phyloP scores from a whole-genome alignment of 2,113 vertebrate genomes.

The Nesogale talazaci region DNA sequence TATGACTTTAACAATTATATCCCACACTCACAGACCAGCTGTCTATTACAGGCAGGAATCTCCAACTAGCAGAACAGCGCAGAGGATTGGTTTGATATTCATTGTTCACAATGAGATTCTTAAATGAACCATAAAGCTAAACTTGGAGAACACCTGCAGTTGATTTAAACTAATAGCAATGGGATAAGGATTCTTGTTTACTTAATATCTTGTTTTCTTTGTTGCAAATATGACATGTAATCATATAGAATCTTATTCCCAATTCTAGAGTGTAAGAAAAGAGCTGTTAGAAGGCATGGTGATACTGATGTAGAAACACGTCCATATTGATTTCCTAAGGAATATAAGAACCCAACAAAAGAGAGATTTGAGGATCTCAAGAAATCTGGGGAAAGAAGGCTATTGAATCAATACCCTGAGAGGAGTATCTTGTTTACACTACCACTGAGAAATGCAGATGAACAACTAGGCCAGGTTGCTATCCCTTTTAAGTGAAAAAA shows the following conservation, averaged over 20 bases:
- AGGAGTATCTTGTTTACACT: constrained; percentile 28
- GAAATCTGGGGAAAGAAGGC: background rate
- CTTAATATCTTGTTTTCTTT: constrained; percentile 5
- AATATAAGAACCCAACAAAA: constrained; percentile 9
- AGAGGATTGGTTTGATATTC: background rate
- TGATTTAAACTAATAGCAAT: constrained; percentile 32
- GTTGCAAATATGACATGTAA: constrained; percentile 37
- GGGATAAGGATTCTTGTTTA: background rate
- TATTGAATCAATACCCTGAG: constrained; percentile 15
- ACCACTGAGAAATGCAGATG: constrained; percentile 40
- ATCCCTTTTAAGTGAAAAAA: constrained; percentile 35
- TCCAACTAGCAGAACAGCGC: background rate
- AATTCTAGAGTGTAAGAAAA: background rate
- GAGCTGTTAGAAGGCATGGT: background rate
- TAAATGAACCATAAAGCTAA: constrained; percentile 13
- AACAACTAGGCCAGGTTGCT: background rate
- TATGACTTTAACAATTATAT: background rate
- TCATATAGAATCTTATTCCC: background rate
- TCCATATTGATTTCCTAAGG: constrained; percentile 6
- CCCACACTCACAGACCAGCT: background rate
- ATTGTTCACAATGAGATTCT: background rate
- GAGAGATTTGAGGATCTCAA: background rate
- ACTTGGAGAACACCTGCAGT: background rate
- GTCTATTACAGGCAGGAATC: background rate
- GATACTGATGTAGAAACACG: constrained; percentile 2